Base-by-base conservation (phyloP, 1,140 invertebrate species). In the Rhyzopertha dominica region DNA sequence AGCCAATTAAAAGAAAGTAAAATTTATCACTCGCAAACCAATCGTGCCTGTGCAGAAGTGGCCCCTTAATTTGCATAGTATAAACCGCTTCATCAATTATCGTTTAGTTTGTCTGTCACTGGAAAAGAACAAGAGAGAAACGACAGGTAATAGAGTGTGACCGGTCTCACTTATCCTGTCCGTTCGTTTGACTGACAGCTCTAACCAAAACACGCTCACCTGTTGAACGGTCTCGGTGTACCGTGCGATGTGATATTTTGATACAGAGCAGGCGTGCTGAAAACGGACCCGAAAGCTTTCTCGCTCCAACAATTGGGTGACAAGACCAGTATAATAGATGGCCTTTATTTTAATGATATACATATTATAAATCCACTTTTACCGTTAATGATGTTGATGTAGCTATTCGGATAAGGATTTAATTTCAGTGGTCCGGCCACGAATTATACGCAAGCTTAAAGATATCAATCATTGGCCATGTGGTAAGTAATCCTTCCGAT, bases 381-480 rank as follows among this genome's bases (percentile, higher is more conserved):
- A 49, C 47, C 51, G 51, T 53, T 49, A 53, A 53, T 53, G 41
- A 49, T 43, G 41, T 34, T 29, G 50, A 32, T 34, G 42, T 51
- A 26, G 38, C 49, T 51, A 35, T 51, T 46, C 36, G 48, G 43
- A 40, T 39, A 38, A 40, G 37, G 40, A 49, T 43, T 49, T 49
- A 49, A 49, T 49, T 49, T 24, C 40, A 29, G 28, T 12, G 32
- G 41, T 47, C 19, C 34, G 25, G 34, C 38, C 38, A 35, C 31
- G 43, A 49, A 49, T 49, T 49, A 49, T 43, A 37, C n/a, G n/a
- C 47, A 38, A 40, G 31, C 40, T 36, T 18, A 29, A 18, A 49
- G 34, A 19, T 31, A 42, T 42, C 39, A 19, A 10, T 20, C 25
- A 26, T 28, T n/a, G 29, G 40, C 31, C 47, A 49, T 49, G 44